Conservation (phyloP, 2,888 invertebrate genomes). For the Acanthococcus lagerstroemiae region DNA sequence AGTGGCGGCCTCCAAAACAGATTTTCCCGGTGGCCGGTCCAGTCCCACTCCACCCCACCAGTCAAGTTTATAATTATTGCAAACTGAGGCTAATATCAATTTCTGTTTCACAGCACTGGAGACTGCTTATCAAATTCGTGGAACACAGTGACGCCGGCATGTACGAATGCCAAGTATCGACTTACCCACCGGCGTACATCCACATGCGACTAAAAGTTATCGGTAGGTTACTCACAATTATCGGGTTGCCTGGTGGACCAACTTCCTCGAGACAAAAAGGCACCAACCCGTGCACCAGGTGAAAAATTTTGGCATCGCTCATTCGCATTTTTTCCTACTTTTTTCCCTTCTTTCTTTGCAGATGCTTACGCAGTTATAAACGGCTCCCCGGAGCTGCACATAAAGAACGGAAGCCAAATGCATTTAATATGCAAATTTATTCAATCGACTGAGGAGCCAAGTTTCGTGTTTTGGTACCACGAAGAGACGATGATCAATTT, state of each 20-base stretch:
- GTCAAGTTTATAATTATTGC: no score
- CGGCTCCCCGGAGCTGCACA: slow-evolving; percentile 59
- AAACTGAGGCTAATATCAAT: no score
- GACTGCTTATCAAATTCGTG: slow-evolving; percentile 43
- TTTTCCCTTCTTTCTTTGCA: slow-evolving; percentile 40
- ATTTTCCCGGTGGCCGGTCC: no score
- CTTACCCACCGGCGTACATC: slow-evolving; percentile 43
- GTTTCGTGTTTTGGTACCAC: slow-evolving; percentile 73
- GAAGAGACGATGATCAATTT: slow-evolving; percentile 77
- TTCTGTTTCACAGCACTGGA: slow-evolving; percentile 41
- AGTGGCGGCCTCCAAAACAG: no score
- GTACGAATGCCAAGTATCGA: slow-evolving; percentile 44
- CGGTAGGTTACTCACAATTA: slow-evolving; percentile 42
- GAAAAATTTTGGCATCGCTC: no score
- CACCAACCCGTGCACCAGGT: no score
- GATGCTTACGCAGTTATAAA: slow-evolving; percentile 61
- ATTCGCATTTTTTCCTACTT: not conserved
- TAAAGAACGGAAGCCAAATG: slow-evolving; percentile 60
- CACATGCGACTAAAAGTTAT: slow-evolving; percentile 42
- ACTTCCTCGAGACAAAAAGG: no score
- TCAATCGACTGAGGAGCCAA: slow-evolving; percentile 57
- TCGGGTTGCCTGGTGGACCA: no score
- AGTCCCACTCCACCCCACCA: no score
- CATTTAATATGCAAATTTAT: slow-evolving; percentile 59
- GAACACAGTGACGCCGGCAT: slow-evolving; percentile 42